Evolutionary conservation across 2,888 invertebrate species (phyloP).

Genomic region (Amblyteles armatorius): DNA sequence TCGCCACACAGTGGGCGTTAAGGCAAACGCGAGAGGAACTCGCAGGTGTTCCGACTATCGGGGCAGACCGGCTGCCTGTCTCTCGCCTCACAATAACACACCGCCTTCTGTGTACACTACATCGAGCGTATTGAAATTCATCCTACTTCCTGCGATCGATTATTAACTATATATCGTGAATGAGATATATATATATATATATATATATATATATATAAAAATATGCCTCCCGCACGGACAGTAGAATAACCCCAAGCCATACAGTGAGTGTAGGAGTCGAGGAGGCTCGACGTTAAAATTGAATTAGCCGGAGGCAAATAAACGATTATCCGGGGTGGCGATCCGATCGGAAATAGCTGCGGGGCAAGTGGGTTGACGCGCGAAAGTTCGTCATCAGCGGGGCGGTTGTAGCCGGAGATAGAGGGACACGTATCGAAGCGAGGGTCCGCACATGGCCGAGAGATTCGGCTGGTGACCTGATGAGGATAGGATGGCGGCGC

Average conservation of each 20-base stretch:
- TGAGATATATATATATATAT: not conserved
- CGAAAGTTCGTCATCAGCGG: constrained; percentile 21
- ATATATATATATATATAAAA: not conserved
- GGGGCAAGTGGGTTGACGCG: constrained; percentile 47
- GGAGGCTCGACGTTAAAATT: constrained; percentile 63
- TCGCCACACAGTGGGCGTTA: no score
- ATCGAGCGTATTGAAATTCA: constrained; percentile 58
- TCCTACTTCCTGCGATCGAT: constrained; percentile 59
- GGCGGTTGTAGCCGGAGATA: not conserved
- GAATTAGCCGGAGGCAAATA: constrained; percentile 68
- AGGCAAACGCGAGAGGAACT: no score
- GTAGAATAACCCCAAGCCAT: constrained; percentile 12
- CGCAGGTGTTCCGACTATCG: no score
- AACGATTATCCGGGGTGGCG: constrained; percentile 64
- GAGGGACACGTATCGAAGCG: constrained; percentile 8
- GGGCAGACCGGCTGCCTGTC: constrained; percentile 22
- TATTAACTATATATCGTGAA: constrained; percentile 23
- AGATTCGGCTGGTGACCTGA: constrained; percentile 37
- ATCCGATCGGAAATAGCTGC: constrained; percentile 65
- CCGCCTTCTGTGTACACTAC: constrained; percentile 46
- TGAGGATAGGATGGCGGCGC: not conserved
- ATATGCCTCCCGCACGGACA: constrained; percentile 6
- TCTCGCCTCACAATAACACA: constrained; percentile 37
- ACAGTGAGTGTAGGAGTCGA: constrained; percentile 39
- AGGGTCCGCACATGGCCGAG: constrained; percentile 33